Percentiles rank a stretch among this genome's conserved stretches.
Evolutionary conservation across 2,113 vertebrate genomes (phyloP).

Genomic region (Mus musculus): DNA sequence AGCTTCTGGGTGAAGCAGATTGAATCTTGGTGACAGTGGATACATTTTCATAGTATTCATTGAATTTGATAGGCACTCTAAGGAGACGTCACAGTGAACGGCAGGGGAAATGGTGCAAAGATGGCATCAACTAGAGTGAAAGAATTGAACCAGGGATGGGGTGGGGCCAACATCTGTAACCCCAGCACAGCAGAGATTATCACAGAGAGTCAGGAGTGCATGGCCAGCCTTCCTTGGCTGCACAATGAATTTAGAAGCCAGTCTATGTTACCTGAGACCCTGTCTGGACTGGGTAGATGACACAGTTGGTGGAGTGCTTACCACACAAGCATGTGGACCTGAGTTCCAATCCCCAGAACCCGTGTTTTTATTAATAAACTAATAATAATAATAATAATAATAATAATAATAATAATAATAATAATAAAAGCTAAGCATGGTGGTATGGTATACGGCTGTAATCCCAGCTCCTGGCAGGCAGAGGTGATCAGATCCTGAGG

Average conservation of each 20-base stretch:
- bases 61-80: background rate
- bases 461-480: background rate
- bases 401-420: too few species aligned
- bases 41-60: slow-evolving; percentile 61
- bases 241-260: background rate
- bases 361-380: background rate
- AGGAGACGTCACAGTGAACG: background rate
- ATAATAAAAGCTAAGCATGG: too few species aligned
- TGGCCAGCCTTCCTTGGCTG: background rate
- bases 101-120: background rate
- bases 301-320: too few species aligned
- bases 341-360: background rate
- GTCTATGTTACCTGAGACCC: background rate
- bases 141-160: background rate
- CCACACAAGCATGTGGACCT: background rate
- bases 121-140: background rate
- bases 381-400: background rate
- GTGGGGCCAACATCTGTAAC: background rate
- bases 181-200: background rate
- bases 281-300: background rate
- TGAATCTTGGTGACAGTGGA: background rate
- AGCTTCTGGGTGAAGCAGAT: background rate
- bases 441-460: background rate
- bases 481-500: background rate
- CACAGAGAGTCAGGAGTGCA: background rate